Percentiles rank a stretch among this genome's conserved stretches.
Conservation (phyloP, 2,797 vertebrate genomes). For the Cheracebus regulus region DNA sequence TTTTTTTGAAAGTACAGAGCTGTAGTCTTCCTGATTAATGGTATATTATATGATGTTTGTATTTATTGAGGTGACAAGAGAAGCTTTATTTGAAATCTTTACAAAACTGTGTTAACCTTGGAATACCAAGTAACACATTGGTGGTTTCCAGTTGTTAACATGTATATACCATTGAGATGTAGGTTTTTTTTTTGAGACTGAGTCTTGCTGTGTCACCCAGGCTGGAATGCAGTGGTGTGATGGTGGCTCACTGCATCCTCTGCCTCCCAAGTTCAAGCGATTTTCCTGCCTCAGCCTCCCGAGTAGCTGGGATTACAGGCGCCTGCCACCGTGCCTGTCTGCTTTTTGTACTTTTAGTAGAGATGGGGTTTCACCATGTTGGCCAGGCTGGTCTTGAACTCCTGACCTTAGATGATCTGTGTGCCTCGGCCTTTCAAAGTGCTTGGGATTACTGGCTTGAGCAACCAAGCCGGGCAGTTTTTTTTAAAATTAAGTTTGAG, state of each 20-base stretch:
- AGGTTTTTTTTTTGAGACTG: not conserved
- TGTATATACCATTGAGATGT: not conserved
- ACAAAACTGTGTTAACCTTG: conserved; percentile 12
- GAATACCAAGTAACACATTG: not conserved
- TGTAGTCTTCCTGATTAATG: conserved; percentile 28
- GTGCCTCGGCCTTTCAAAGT: not conserved
- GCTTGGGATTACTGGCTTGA: not conserved
- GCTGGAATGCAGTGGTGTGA: not conserved
- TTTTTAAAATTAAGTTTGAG: not conserved
- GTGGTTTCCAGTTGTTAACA: conserved; percentile 7
- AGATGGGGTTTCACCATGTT: not conserved
- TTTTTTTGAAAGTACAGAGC: not conserved
- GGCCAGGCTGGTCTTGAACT: not conserved
- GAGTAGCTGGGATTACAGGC: not conserved
- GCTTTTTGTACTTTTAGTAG: not conserved
- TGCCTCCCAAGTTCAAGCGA: not conserved
- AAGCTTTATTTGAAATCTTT: conserved; percentile 61
- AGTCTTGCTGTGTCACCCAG: not conserved
- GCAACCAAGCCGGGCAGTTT: not conserved
- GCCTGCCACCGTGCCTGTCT: not conserved
- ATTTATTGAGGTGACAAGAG: conserved; percentile 29
- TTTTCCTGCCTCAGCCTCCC: not conserved
- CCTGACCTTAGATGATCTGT: not conserved
- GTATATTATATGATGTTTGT: conserved; percentile 13
- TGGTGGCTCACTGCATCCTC: not conserved